phyloP scores from a whole-genome alignment of 2,888 invertebrate species.

The Cantharis lateralis region DNA sequence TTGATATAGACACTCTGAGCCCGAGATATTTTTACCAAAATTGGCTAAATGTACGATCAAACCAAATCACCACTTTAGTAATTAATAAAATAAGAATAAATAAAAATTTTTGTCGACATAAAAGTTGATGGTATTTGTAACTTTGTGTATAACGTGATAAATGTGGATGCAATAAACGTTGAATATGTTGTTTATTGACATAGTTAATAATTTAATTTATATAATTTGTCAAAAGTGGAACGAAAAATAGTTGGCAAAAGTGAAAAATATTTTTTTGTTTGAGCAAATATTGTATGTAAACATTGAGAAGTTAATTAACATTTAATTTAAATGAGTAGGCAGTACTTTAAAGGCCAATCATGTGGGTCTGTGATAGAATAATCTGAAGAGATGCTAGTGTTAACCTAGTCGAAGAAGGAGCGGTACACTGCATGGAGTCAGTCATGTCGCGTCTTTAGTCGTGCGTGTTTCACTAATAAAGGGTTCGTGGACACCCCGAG shows the following conservation, averaged over 20 bases:
- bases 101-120: background rate
- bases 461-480: constrained; percentile 40
- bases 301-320: constrained; percentile 44
- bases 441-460: constrained; percentile 50
- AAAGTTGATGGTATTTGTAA: background rate
- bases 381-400: constrained; percentile 50
- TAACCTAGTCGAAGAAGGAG: constrained; percentile 50
- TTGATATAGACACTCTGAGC: no score
- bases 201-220: background rate
- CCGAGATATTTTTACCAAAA: background rate
- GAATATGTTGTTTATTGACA: background rate
- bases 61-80: background rate
- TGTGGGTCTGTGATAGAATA: constrained; percentile 49
- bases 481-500: constrained; percentile 28
- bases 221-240: background rate
- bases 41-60: background rate
- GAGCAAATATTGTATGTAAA: constrained; percentile 38
- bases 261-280: constrained; percentile 5
- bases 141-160: background rate
- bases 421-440: constrained; percentile 50
- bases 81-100: background rate
- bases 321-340: constrained; percentile 47
- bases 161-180: background rate
- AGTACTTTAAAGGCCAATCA: constrained; percentile 48
- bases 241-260: background rate